Conservation (phyloP, 2,888 invertebrate species). For the Amiota mariae region DNA sequence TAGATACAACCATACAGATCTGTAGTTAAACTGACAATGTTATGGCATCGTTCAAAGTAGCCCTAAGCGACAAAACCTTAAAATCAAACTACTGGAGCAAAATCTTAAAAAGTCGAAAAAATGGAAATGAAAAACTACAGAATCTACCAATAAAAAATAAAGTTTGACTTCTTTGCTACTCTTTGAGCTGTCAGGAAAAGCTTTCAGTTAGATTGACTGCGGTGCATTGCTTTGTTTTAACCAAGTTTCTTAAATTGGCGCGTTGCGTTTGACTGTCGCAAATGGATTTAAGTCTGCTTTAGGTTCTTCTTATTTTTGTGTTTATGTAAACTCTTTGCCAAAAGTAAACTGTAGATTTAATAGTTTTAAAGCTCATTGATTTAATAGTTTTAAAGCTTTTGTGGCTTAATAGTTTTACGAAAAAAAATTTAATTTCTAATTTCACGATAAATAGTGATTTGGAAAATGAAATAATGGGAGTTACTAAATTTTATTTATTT, state of each 20-base stretch:
- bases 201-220: too few relatives aligned
- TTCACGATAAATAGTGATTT: too few relatives aligned
- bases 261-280: conserved; percentile 7
- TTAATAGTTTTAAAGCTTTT: too few relatives aligned
- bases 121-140: not conserved
- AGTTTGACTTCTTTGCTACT: too few relatives aligned
- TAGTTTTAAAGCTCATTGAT: not conserved
- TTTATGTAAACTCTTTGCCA: conserved; percentile 1
- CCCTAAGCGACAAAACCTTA: conserved; percentile 45
- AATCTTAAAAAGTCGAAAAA: conserved; percentile 6
- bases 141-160: too few relatives aligned
- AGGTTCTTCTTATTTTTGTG: conserved; percentile 2
- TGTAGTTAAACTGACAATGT: conserved; percentile 18
- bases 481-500: not conserved
- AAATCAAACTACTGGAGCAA: conserved; percentile 47
- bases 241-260: conserved; percentile 7
- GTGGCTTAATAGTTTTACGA: not conserved
- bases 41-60: conserved; percentile 8
- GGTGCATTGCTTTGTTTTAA: not conserved
- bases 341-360: conserved; percentile 12
- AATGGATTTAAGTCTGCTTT: conserved; percentile 2
- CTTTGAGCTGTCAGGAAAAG: too few relatives aligned
- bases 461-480: too few relatives aligned
- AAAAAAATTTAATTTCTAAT: too few relatives aligned
- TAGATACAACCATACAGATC: too few relatives aligned